Evolutionary conservation across 2,113 vertebrate species (phyloP), one percentile per base, ranked within the genome.

Genomic region (Acanthochromis polyacanthus): DNA sequence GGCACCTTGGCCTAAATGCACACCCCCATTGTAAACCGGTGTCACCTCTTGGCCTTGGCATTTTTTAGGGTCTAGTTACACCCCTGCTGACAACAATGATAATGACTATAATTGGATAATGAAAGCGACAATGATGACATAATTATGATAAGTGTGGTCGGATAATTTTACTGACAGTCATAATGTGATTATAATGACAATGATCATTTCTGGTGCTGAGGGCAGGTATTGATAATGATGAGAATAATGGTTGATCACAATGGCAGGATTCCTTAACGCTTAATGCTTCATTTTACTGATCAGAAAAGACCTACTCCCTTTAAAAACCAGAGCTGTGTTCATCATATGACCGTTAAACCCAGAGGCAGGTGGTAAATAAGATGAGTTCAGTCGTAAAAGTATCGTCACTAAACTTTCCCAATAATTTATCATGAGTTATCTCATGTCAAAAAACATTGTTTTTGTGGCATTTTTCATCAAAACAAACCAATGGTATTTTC

Each of bases 91-190:
- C 63, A 81, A 25, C 19, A 43, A 12, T 71, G n/a, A 64, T 64
- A 32, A 53, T 69, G 52, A 38, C 3, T 28, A 15, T 79, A 74
- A 79, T 55, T 36, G 58, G 64, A 58, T 63, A 65, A 56, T 63
- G 11, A 36, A 5, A 38, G 5, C 17, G 46, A 23, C 23, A 22
- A 9, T 61, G 60, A 57, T 75, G 36, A 32, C 48, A 14, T 12
- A 17, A 5, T 32, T 53, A 46, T 22, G 19, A 52, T 16, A 14
- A n/a, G 5, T 28, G 19, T 16, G 25, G n/a, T 20, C 20, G 25
- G 20, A 63, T 58, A 40, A 50, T 71, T 32, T 56, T 30, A 36
- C 48, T 69, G 48, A 55, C 23, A 51, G 40, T 43, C 3, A 53
- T 40, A 7, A 52, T 46, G n/a, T 15, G 5, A 51, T 43, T 28